Percentiles rank a stretch among this genome's conserved stretches.
Conservation (phyloP, 1,140 invertebrate genomes). For the Ceratina australensis region DNA sequence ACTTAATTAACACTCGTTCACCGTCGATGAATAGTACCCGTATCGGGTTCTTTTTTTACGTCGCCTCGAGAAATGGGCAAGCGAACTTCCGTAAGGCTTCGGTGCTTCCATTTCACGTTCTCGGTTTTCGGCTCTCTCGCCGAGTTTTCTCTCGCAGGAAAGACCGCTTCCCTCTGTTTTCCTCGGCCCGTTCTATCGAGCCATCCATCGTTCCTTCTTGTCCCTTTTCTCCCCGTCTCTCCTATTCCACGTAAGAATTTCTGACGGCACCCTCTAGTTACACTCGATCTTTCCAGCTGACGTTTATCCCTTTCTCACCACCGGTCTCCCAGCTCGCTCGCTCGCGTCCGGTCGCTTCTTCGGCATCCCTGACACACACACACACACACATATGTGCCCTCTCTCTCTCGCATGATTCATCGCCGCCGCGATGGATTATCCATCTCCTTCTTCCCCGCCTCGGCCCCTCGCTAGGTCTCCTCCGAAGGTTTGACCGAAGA, state of each 20-base stretch:
- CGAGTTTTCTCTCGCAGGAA: slow-evolving; percentile 15
- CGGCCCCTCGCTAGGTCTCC: slow-evolving; percentile 43
- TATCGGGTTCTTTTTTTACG: slow-evolving; percentile 73
- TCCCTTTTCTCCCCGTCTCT: neutral
- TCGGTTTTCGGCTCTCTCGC: slow-evolving; percentile 35
- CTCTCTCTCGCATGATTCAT: slow-evolving; percentile 76
- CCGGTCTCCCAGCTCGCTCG: slow-evolving; percentile 52
- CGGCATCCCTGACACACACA: slow-evolving; percentile 55
- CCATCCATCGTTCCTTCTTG: slow-evolving; percentile 4
- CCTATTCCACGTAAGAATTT: slow-evolving; percentile 30
- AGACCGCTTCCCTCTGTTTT: slow-evolving; percentile 25
- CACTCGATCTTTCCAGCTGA: slow-evolving; percentile 43
- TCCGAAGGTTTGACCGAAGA: slow-evolving; percentile 52
- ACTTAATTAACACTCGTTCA: slow-evolving; percentile 33
- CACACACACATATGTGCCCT: too few species aligned
- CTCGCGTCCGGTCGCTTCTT: slow-evolving; percentile 53
- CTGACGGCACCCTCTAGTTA: slow-evolving; percentile 46
- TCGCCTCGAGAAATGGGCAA: slow-evolving; percentile 77
- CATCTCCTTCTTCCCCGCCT: slow-evolving; percentile 73
- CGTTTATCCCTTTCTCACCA: slow-evolving; percentile 49
- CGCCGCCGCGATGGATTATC: slow-evolving; percentile 78
- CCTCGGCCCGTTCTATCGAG: slow-evolving; percentile 22
- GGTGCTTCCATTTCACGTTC: slow-evolving; percentile 41
- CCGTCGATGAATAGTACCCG: slow-evolving; percentile 55
- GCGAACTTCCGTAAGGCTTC: slow-evolving; percentile 75